Conservation (phyloP, 2,888 invertebrate genomes). For the Diaperis boleti region DNA sequence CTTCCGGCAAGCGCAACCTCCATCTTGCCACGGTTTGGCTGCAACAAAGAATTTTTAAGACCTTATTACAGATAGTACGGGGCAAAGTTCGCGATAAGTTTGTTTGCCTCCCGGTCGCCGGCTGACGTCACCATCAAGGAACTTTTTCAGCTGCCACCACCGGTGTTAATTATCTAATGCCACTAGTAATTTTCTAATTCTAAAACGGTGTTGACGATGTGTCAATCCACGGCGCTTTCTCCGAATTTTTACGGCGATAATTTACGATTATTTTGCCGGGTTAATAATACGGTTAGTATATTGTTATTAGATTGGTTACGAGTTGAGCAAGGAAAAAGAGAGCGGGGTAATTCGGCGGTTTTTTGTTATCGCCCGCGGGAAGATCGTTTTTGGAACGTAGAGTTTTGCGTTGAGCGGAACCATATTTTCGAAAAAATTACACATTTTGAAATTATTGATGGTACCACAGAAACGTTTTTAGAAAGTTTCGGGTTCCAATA, state of each 20-base stretch:
- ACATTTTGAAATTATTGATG: too few relatives aligned
- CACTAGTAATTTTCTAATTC: constrained; percentile 23
- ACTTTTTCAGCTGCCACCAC: neutral
- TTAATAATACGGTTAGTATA: constrained; percentile 23
- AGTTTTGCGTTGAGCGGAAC: too few relatives aligned
- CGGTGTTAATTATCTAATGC: too few relatives aligned
- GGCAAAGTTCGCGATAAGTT: neutral
- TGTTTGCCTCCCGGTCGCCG: too few relatives aligned
- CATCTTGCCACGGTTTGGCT: constrained; percentile 65
- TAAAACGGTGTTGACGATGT: constrained; percentile 28
- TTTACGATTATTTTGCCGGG: constrained; percentile 13
- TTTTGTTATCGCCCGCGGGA: constrained; percentile 17
- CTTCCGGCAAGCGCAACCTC: constrained; percentile 62
- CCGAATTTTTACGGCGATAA: constrained; percentile 23
- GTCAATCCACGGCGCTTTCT: constrained; percentile 26
- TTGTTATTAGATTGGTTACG: constrained; percentile 13
- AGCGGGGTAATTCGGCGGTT: neutral
- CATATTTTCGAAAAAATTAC: too few relatives aligned
- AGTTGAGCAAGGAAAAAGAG: constrained; percentile 10
- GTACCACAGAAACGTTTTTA: too few relatives aligned
- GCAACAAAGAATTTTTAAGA: too few relatives aligned
- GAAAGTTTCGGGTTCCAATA: too few relatives aligned
- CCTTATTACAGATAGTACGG: neutral
- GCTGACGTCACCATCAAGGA: too few relatives aligned
- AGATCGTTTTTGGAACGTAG: neutral